Evolutionary conservation across 2,888 invertebrate genomes (phyloP), one percentile per base, ranked within the genome.

Genomic region (Myopa tessellatipennis): DNA sequence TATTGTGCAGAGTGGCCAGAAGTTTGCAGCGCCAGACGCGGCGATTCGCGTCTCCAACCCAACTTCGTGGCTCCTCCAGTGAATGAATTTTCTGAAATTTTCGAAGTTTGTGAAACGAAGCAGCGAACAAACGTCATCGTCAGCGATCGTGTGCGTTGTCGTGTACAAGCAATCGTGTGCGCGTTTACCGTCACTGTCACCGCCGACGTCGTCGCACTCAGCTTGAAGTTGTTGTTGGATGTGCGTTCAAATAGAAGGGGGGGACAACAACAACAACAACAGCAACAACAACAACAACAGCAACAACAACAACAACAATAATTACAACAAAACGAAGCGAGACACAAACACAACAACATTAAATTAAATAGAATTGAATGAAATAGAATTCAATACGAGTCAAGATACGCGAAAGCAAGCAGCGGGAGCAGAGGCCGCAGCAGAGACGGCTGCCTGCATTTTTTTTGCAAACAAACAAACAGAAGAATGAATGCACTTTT

Each of bases 221-320:
- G 26, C 26, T 63, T 34, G 34, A 18, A 26, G 55, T 55, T 70
- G 55, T 36, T 55, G 52, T 55, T 36, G 52, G 40, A 36, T 55
- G 70, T 55, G 70, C 70, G 70, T 55, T 70, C 12, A n/a, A 70
- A 55, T 38, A 65, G 65, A 65, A 65, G 65, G 36, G 65, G 14
- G 4, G n/a, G n/a, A 61, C 61, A 61, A 61, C 61, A 58, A 58
- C 61, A 26, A 61, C 18, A 61, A 26, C 61, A 26, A 69, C 50
- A 69, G 50, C 69, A 50, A n/a, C 79, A 79, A 78, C 36, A 69
- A 26, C 74, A 55, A 75, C 55, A 68, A 58, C 55, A 78, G 4
- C 61, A 26, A 61, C 18, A 61, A 26, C 61, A 4, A 69, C 50
- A 69, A 45, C 69, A 18, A n/a, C 79, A 79, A 78, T 34, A 69